phyloP scores from a whole-genome alignment of 2,113 vertebrate genomes.

The Forbesichthys agassizii region DNA sequence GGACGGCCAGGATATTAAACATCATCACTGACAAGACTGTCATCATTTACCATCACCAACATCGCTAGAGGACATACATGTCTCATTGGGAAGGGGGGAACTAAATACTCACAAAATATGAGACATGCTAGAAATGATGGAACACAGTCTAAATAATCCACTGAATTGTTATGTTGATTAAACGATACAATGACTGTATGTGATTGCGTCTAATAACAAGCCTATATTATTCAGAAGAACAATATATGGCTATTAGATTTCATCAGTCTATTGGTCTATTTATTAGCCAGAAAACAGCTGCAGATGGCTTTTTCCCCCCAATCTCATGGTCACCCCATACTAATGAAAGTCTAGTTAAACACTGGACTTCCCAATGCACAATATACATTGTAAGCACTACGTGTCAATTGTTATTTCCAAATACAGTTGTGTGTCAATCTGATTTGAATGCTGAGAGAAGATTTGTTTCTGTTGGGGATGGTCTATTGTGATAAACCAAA shows the following conservation, averaged over 20 bases:
- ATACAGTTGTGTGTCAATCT: not conserved
- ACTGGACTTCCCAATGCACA: constrained; percentile 25
- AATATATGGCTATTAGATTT: constrained; percentile 2
- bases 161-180: constrained; percentile 7
- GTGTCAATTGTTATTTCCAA: not conserved
- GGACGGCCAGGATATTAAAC: constrained; percentile 40
- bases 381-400: too few species aligned
- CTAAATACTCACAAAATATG: constrained; percentile 20
- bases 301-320: constrained; percentile 47
- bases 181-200: constrained; percentile 24
- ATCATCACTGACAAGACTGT: constrained; percentile 40
- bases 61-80: constrained; percentile 12
- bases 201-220: not conserved
- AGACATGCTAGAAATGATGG: constrained; percentile 35
- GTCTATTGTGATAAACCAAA: not conserved
- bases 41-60: constrained; percentile 31
- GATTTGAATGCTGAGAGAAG: not conserved
- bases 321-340: constrained; percentile 61
- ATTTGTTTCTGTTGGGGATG: not conserved
- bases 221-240: constrained; percentile 3
- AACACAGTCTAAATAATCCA: constrained; percentile 25
- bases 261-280: constrained; percentile 34
- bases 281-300: constrained; percentile 20
- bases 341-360: constrained; percentile 60
- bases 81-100: not conserved